Evolutionary conservation across 2,797 vertebrate genomes (phyloP), one percentile per base, ranked within the genome.

Genomic region (Novumbra hubbsi): DNA sequence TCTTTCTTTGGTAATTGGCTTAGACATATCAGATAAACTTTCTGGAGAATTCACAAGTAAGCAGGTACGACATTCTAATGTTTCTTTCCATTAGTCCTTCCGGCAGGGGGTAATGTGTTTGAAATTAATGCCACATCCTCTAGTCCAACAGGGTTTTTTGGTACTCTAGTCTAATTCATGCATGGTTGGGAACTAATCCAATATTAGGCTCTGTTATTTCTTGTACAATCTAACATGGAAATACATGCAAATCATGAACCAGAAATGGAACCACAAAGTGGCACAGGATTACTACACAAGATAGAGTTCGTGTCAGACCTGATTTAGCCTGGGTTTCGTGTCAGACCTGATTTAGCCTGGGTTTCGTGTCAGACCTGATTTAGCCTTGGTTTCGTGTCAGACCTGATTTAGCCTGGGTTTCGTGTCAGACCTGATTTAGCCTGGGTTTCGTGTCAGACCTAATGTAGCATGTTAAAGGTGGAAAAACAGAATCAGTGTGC

Each of bases 51-150:
- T 95, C 92, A 91, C 87, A 88, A 88, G 86, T 94, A 95, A 95
- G 93, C 92, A 95, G 93, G 94, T 95, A 94, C 95, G 94, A 96
- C 94, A 95, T 92, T 93, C 92, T 95, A 96, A 95, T 94, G 93
- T 92, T 87, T 86, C 85, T 86, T 86, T 89, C 93, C 93, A 95
- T 95, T 96, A 94, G 92, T 85, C 88, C 89, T 92, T 94, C 92
- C 85, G 86, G 92, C 92, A 79, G 76, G 78, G 79, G 68, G 88
- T 93, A 94, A 95, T 93, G 90, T 93, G 92, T 95, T 94, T 94
- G 93, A 93, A 94, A 94, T 95, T 85, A 93, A 92, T 89, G 86
- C 93, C 93, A 94, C 93, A 95, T 94, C 95, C 95, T 94, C 91
- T 92, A 90, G 93, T 94, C 91, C 88, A 91, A 93, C 93, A 90